A percentile compares a stretch with the other conserved stretches of the same genome.
phyloP scores from a whole-genome alignment of 2,113 vertebrate genomes.

The Osmerus eperlanus region DNA sequence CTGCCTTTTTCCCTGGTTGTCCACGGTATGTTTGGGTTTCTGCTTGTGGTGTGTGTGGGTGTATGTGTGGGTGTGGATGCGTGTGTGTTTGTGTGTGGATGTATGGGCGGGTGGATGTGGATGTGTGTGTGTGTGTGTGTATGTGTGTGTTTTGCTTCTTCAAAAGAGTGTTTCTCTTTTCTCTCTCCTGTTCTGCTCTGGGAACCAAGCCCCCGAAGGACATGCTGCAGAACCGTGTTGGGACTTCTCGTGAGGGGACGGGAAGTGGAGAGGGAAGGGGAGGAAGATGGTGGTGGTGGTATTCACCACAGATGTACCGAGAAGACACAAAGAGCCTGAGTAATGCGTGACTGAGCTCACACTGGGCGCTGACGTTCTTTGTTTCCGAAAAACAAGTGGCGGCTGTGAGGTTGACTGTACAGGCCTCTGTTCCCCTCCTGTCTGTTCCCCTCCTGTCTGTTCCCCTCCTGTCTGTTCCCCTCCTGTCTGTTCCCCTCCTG shows the following conservation, averaged over 20 bases:
- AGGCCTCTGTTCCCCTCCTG: background rate
- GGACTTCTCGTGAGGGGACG: no score
- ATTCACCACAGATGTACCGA: background rate
- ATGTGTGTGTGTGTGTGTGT: no score
- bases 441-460: no score
- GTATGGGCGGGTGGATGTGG: no score
- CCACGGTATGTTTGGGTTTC: background rate
- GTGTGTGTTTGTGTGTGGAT: no score
- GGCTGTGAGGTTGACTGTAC: background rate
- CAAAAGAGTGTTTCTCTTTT: no score
- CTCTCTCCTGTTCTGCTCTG: no score
- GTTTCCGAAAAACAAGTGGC: background rate
- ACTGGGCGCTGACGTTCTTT: background rate
- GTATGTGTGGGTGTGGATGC: no score
- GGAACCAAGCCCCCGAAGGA: no score
- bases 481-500: no score
- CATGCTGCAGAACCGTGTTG: background rate
- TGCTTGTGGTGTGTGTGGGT: background rate
- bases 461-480: no score
- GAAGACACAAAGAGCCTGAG: slow-evolving; percentile 1
- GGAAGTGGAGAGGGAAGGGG: background rate
- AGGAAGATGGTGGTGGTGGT: background rate
- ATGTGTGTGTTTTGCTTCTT: no score
- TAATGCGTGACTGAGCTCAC: slow-evolving; percentile 15
- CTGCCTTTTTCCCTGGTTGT: background rate